phyloP scores from a whole-genome alignment of 2,113 vertebrate genomes.

The Bungarus multicinctus region DNA sequence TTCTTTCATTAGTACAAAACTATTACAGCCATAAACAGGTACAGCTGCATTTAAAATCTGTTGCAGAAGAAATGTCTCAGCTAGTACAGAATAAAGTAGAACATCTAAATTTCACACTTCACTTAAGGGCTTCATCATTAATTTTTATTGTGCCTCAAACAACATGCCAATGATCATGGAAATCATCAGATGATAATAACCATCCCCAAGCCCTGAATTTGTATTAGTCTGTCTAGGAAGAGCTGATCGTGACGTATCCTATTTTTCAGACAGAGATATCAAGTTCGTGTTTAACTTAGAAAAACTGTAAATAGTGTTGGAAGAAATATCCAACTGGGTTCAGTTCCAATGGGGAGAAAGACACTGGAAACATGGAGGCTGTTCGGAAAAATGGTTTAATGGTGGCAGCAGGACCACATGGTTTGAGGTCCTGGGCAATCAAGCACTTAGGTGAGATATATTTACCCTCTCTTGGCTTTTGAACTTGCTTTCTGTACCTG shows the following conservation, averaged over 20 bases:
- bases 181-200: constrained; percentile 20
- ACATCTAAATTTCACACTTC: constrained; percentile 42
- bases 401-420: no score
- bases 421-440: no score
- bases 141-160: constrained; percentile 19
- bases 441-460: no score
- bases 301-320: neutral
- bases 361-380: no score
- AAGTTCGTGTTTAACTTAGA: neutral
- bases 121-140: constrained; percentile 3
- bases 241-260: neutral
- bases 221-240: neutral
- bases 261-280: neutral
- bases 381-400: no score
- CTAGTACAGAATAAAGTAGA: constrained; percentile 23
- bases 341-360: no score
- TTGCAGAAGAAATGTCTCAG: constrained; percentile 24
- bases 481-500: no score
- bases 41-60: constrained; percentile 36
- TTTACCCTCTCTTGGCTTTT: no score
- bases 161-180: constrained; percentile 17
- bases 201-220: neutral
- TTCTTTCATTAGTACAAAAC: constrained; percentile 50
- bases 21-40: constrained; percentile 49
- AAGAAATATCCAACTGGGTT: no score